Conservation (phyloP, 2,113 vertebrate genomes). For the Carettochelys insculpta region DNA sequence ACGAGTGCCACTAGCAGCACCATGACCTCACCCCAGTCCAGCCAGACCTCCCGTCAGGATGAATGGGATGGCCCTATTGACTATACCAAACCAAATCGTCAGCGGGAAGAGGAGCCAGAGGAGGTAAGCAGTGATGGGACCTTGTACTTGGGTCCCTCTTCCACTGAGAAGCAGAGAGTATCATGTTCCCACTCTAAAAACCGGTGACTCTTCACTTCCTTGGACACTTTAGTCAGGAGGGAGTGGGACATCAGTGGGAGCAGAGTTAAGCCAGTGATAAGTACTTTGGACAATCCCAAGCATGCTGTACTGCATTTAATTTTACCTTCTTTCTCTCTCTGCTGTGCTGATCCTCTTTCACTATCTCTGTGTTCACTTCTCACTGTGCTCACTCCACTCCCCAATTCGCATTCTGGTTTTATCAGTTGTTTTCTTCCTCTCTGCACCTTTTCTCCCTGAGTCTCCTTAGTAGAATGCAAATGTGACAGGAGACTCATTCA, state of each 20-base stretch:
- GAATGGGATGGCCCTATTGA: slow-evolving; percentile 97
- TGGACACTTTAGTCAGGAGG: background rate
- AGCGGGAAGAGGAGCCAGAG: slow-evolving; percentile 92
- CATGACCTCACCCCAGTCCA: slow-evolving; percentile 89
- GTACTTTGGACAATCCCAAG: background rate
- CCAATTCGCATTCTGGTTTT: too few species aligned
- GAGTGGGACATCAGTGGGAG: background rate
- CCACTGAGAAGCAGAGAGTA: background rate
- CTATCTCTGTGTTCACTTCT: too few species aligned
- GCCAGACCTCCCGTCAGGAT: slow-evolving; percentile 92
- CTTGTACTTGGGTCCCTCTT: background rate
- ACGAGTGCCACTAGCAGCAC: slow-evolving; percentile 85
- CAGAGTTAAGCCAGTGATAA: background rate
- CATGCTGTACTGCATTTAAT: too few species aligned
- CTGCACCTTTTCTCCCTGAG: too few species aligned
- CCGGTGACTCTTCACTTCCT: background rate
- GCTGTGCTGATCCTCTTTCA: too few species aligned
- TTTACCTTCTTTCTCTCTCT: too few species aligned
- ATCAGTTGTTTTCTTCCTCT: too few species aligned
- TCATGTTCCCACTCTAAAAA: background rate
- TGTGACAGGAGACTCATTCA: too few species aligned
- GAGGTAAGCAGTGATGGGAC: slow-evolving; percentile 80
- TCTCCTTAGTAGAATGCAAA: too few species aligned
- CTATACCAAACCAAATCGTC: slow-evolving; percentile 96
- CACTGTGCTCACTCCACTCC: too few species aligned